Percentiles rank a stretch among this genome's conserved stretches.
These are phyloP conservation scores for Sebastes minor DNA, from an alignment of 2,797 vertebrate species.

Conservation along the genomic window DNA sequence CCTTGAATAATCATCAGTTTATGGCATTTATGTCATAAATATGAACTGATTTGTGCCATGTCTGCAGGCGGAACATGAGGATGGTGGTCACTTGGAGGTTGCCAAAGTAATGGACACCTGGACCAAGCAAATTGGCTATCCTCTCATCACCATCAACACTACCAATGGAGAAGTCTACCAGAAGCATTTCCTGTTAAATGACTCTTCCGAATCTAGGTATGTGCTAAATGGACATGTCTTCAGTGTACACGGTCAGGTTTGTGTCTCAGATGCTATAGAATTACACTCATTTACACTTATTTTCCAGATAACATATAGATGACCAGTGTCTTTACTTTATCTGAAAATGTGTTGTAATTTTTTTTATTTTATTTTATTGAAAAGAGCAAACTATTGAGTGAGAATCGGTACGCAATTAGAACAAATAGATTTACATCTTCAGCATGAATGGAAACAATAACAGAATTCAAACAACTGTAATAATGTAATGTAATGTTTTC, in stretches of 20 bases:
- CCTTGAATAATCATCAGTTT: not conserved
- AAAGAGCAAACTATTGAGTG: not conserved
- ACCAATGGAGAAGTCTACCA: slow-evolving; percentile 69
- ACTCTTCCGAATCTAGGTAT: slow-evolving; percentile 53
- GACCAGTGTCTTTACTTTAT: not conserved
- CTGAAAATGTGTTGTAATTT: not conserved
- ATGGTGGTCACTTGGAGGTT: slow-evolving; percentile 25
- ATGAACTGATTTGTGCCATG: not conserved
- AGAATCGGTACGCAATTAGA: not conserved
- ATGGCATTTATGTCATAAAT: not conserved
- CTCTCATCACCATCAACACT: slow-evolving; percentile 82
- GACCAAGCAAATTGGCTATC: slow-evolving; percentile 80
- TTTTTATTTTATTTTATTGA: not conserved
- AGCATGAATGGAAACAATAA: not conserved
- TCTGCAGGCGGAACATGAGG: slow-evolving; percentile 29
- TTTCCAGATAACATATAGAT: not conserved
- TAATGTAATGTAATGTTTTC: not conserved
- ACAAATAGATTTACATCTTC: not conserved
- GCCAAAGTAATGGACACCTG: slow-evolving; percentile 72
- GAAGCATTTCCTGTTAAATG: slow-evolving; percentile 78
- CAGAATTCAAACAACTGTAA: not conserved
- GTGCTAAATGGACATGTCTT: not conserved
- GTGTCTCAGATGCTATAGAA: not conserved
- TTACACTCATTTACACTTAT: not conserved
- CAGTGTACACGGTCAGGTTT: not conserved